phyloP scores from a whole-genome alignment of 2,797 vertebrate species.

The Anguilla megastoma region DNA sequence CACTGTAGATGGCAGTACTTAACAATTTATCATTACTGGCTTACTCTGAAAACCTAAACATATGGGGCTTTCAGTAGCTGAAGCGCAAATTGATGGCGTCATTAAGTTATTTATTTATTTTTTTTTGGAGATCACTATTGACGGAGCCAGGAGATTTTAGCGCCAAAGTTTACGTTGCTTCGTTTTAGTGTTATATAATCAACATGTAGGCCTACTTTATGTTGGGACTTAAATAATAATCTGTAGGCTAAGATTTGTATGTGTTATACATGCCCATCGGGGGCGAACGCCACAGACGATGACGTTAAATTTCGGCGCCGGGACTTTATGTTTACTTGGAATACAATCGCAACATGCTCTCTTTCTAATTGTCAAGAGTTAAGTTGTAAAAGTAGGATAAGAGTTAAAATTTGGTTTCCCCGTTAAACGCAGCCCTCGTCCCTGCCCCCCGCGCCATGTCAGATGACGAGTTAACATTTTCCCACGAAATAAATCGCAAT shows the following conservation, averaged over 20 bases:
- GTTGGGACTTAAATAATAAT: neutral
- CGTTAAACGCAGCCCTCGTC: neutral
- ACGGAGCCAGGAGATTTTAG: neutral
- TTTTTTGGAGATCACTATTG: neutral
- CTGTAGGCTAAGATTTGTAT: neutral
- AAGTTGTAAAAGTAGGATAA: conserved; percentile 10
- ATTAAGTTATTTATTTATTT: neutral
- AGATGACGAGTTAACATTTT: conserved; percentile 44
- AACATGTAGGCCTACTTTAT: neutral
- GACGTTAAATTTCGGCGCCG: conserved; percentile 7
- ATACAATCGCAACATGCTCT: neutral
- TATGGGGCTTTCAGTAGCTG: neutral
- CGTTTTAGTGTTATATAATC: neutral
- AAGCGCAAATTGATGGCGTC: neutral
- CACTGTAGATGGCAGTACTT: conserved; percentile 8
- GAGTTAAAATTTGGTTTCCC: neutral
- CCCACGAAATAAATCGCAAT: conserved; percentile 18
- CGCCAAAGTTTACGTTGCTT: neutral
- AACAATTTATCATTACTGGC: neutral
- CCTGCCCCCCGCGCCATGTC: conserved; percentile 51
- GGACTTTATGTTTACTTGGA: neutral
- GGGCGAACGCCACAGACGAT: neutral
- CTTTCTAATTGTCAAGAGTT: conserved; percentile 1
- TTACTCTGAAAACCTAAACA: neutral
- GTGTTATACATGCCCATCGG: neutral